Base-by-base conservation (phyloP, 2,113 vertebrate species). In the Osmerus mordax region DNA sequence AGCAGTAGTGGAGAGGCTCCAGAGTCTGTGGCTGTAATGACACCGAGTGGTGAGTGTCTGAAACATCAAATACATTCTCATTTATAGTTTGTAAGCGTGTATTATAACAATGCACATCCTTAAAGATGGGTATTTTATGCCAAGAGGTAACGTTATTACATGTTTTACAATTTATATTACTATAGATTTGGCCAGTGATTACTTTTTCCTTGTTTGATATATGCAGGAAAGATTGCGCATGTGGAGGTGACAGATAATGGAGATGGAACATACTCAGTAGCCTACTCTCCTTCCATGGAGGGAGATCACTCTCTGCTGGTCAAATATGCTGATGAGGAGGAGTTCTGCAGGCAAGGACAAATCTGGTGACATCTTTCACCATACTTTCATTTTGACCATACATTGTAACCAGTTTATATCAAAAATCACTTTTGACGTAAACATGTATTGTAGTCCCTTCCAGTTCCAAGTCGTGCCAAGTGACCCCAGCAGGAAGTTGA, bases 401-500 rank as follows among this genome's bases (percentile, higher is more conserved):
- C 52, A 53, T 53, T 12, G 9, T 53, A 53, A 53, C 18, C 11
- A 28, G 25, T 28, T 28, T 28, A 28, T 28, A 28, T 28, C 25
- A 28, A 28, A 28, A 28, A 28, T 28, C 25, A 28, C 25, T 28
- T 28, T 28, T 28, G 4, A 3, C 56, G 7, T 12, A 5, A 8
- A 47, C 8, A 9, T 41, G 1, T 65, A 5, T 65, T 65, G 18
- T 0, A 93, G 93, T 29, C 93, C 94, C 56, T 58, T 69, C n/a
- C 16, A 64, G n/a, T 69, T 70, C 56, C 54, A 65, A 53, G 71
- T 62, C 28, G 29, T 70, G 53, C 70, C 70, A 12, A 58, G 91
- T 0, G 92, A 92, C 0, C 92, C 94, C 81, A 92, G 92, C 78
- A 94, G 91, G 74, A 94, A 93, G 86, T 93, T 95, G 87, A 93